Evolutionary conservation across 2,888 invertebrate genomes (phyloP).

Genomic region (Didymodactylos carnosus): DNA sequence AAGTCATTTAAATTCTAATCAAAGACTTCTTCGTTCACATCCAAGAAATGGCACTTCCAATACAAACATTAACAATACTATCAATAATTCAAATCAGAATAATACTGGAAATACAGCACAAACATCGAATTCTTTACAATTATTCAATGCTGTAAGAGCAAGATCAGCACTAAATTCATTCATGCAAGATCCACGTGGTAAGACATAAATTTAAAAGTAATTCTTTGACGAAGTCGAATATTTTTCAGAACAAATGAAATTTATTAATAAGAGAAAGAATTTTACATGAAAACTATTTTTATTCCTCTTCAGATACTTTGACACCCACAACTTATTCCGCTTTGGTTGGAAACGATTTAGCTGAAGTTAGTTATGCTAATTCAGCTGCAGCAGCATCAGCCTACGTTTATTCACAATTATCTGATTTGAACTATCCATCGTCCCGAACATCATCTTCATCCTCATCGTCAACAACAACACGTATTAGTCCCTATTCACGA

Average conservation of each 20-base stretch:
- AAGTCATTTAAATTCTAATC: constrained; percentile 13
- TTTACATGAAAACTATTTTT: too few relatives aligned
- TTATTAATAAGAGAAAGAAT: too few relatives aligned
- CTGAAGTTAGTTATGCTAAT: not conserved
- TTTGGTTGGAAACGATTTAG: not conserved
- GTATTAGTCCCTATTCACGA: not conserved
- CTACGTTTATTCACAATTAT: not conserved
- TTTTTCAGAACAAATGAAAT: too few relatives aligned
- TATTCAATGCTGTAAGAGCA: too few relatives aligned
- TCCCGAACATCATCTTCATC: not conserved
- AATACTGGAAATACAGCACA: too few relatives aligned
- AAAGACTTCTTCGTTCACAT: constrained; percentile 1
- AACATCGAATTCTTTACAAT: too few relatives aligned
- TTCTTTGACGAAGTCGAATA: too few relatives aligned
- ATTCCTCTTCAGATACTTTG: not conserved
- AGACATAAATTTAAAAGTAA: not conserved
- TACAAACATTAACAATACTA: too few relatives aligned
- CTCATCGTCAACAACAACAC: not conserved
- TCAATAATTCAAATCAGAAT: too few relatives aligned
- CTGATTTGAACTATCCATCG: not conserved
- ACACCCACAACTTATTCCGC: not conserved
- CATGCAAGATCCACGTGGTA: not conserved
- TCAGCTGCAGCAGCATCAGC: too few relatives aligned
- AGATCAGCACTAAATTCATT: not conserved
- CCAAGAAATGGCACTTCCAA: not conserved